A percentile compares a stretch with the other conserved stretches of the same genome.
phyloP scores from a whole-genome alignment of 2,888 invertebrate species.

The Tipula vernalis region DNA sequence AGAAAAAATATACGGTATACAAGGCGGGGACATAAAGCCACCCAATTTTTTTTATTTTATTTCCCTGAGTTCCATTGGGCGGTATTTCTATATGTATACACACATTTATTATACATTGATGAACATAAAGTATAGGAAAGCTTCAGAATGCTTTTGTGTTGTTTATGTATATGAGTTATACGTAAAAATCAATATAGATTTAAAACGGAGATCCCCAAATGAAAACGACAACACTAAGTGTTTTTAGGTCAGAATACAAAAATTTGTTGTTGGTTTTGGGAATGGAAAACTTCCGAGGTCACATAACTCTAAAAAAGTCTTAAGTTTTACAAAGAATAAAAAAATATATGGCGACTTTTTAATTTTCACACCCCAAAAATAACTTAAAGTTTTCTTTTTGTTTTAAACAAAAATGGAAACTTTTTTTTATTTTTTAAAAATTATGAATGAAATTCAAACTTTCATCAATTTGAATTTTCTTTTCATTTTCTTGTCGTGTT shows the following conservation, averaged over 20 bases:
- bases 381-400: not conserved
- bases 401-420: not conserved
- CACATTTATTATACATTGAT: not conserved
- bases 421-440: not conserved
- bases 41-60: slow-evolving; percentile 5
- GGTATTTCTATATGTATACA: not conserved
- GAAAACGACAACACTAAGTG: not conserved
- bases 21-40: slow-evolving; percentile 10
- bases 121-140: not conserved
- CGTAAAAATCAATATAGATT: not conserved
- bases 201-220: not conserved
- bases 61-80: not conserved
- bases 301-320: not conserved
- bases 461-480: not conserved
- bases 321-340: not conserved
- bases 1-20: not conserved
- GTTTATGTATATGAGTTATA: not conserved
- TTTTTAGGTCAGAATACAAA: not conserved
- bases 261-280: not conserved
- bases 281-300: not conserved
- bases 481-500: not conserved
- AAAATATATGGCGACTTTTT: not conserved
- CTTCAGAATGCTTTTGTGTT: not conserved
- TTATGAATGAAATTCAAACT: slow-evolving; percentile 4
- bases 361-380: not conserved